Base-by-base conservation (phyloP, 2,888 invertebrate genomes). In the Cylloceria caligata region DNA sequence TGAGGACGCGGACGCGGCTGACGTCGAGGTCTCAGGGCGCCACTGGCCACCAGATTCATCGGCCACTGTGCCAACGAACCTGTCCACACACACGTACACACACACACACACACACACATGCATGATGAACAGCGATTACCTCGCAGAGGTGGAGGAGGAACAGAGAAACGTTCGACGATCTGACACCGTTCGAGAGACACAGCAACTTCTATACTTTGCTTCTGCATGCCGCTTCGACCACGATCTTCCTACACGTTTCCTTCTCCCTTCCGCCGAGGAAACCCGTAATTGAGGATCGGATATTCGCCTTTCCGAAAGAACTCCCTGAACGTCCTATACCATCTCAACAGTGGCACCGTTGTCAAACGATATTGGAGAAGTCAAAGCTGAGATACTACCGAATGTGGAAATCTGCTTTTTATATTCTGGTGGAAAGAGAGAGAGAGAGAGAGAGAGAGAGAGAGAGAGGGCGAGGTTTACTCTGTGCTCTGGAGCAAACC, bases 261-360 rank as follows among this genome's bases (percentile, higher is more conserved):
- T 85, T 82, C 85, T 82, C 78, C 68, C 80, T 83, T 82, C 81
- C 83, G 80, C 60, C 80, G 69, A 84, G 85, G 85, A 84, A 85
- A 81, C 83, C 82, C 80, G 80, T 85, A 82, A 85, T 85, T 84
- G 85, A 76, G 79, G 79, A 85, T 83, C 83, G 85, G 85, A 85
- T 84, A 82, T 85, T 85, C 85, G 83, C 75, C 82, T 85, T 82
- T 85, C 79, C 77, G 83, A 67, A 84, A 84, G 80, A 82, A 83
- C 80, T 81, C 62, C 68, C 21, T 21, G 71, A 71, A 78, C 60
- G 60, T 60, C 34, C 60, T 60, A 7, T 36, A 16, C 60, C 36
- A 19, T 34, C 19, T 30, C 57, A 34, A 16, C 57, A 16, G 57
- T 34, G n/a, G 57, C 34, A 7, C 34, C 57, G 27, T 55, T 27